Percentiles rank a stretch among this genome's conserved stretches.
These are phyloP conservation scores for Melanocharis versteri DNA, from an alignment of 2,113 vertebrate species.

Conservation along the genomic window DNA sequence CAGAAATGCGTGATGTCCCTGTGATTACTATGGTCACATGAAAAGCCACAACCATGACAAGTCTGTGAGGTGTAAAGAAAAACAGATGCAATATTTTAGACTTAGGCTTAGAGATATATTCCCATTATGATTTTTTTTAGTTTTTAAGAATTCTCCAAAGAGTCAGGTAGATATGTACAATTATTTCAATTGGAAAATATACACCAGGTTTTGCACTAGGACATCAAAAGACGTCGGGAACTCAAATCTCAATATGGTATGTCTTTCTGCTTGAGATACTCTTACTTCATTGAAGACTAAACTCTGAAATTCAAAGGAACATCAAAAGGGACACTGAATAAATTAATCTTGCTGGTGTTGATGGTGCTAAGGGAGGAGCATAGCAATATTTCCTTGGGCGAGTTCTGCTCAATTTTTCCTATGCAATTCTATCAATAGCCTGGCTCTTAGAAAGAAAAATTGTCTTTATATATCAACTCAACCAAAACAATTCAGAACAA, in stretches of 20 bases:
- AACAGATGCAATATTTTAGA: neutral
- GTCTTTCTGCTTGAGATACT: neutral
- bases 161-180: neutral
- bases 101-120: neutral
- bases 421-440: neutral
- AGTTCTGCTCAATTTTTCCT: neutral
- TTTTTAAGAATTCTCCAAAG: neutral
- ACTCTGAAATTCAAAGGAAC: neutral
- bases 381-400: neutral
- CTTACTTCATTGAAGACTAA: neutral
- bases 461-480: neutral
- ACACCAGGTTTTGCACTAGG: neutral
- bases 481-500: neutral
- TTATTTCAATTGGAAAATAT: neutral
- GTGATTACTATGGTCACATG: neutral
- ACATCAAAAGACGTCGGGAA: neutral
- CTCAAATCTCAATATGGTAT: neutral
- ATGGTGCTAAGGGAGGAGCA: accelerated
- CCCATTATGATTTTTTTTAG: neutral
- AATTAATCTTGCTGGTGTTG: neutral
- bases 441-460: neutral
- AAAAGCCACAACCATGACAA: neutral
- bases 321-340: neutral
- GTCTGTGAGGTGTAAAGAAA: neutral
- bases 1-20: neutral